Percentiles rank a stretch among this genome's conserved stretches.
These are phyloP conservation scores for Anoplius nigerrimus DNA, from an alignment of 2,888 invertebrate species.

Conservation along the genomic window DNA sequence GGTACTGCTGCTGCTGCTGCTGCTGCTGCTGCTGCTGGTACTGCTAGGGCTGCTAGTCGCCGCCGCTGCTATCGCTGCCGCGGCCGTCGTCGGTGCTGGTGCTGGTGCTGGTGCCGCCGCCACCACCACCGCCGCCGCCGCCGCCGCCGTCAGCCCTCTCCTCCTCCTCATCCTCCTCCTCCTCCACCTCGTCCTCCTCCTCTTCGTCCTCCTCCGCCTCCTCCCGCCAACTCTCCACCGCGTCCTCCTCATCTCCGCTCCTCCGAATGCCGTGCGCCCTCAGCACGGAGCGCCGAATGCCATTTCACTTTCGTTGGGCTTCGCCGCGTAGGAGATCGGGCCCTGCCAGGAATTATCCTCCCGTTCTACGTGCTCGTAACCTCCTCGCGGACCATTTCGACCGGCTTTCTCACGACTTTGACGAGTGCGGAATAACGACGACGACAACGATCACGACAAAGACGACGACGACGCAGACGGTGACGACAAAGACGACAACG, in stretches of 20 bases:
- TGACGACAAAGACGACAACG: constrained; percentile 21
- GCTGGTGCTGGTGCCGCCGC: constrained; percentile 24
- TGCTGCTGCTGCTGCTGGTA: background rate
- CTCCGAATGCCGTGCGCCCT: constrained; percentile 69
- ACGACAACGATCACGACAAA: constrained; percentile 14
- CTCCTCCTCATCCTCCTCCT: constrained; percentile 37
- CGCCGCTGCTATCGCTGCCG: constrained; percentile 10
- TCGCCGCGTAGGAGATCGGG: constrained; percentile 72
- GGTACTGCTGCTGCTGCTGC: background rate
- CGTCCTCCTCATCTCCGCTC: constrained; percentile 61
- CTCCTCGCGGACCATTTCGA: constrained; percentile 56
- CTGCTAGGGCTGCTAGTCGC: no score
- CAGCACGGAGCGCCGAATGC: constrained; percentile 70
- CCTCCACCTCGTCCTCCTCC: constrained; percentile 36
- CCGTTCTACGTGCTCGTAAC: constrained; percentile 59
- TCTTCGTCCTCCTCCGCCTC: constrained; percentile 40
- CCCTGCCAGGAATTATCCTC: constrained; percentile 69
- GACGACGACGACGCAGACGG: constrained; percentile 29
- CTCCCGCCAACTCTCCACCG: constrained; percentile 51
- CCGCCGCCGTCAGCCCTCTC: constrained; percentile 37
- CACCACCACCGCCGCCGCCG: constrained; percentile 29
- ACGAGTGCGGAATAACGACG: constrained; percentile 21
- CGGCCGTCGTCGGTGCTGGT: constrained; percentile 55
- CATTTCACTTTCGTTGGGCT: constrained; percentile 75
- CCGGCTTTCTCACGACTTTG: constrained; percentile 51